Percentiles rank a stretch among this genome's conserved stretches.
Evolutionary conservation across 2,113 vertebrate genomes (phyloP).

Genomic region (Mastomys natalensis): DNA sequence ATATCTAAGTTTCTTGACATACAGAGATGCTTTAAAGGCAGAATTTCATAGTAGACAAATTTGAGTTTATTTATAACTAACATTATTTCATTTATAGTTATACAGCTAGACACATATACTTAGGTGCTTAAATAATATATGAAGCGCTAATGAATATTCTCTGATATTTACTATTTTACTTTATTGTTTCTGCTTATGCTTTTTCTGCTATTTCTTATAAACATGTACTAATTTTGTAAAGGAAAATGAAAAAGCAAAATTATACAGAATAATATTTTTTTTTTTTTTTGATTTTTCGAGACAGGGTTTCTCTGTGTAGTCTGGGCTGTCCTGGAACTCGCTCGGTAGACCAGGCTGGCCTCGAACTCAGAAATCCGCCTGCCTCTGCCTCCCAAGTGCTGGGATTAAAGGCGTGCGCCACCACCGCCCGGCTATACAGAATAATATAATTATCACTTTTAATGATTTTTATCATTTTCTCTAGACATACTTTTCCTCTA

Average conservation of each 20-base stretch:
- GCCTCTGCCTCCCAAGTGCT: no score
- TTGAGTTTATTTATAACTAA: background rate
- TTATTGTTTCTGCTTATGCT: background rate
- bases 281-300: no score
- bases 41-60: background rate
- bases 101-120: background rate
- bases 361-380: no score
- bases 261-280: background rate
- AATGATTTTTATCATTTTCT: background rate
- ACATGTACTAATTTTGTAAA: background rate
- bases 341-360: no score
- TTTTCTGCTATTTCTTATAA: background rate
- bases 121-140: background rate
- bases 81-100: background rate
- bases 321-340: no score
- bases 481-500: background rate
- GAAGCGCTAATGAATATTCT: background rate
- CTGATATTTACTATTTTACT: background rate
- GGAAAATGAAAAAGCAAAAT: background rate
- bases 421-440: no score
- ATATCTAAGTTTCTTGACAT: background rate
- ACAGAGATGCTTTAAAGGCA: background rate
- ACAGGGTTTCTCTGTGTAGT: no score
- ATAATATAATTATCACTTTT: background rate
- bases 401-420: no score